Base-by-base conservation (phyloP, 2,797 vertebrate species). In the Xiphorhynchus erythropygius region DNA sequence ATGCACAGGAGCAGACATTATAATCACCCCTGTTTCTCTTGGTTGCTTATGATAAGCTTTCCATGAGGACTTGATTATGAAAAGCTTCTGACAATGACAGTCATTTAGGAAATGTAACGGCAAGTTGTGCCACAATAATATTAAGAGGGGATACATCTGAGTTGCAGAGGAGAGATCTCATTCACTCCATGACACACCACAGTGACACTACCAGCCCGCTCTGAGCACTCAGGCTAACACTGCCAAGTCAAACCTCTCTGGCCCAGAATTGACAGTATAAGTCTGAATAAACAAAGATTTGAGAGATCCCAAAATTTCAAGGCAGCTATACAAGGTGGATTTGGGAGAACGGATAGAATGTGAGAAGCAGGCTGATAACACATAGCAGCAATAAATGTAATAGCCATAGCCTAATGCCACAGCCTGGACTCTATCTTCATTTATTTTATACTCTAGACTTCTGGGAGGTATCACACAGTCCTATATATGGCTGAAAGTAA, bases 381-480 rank as follows among this genome's bases (percentile, higher is more conserved):
- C 22, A 1, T 5, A 91, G 65, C 15, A 78, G 57, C 67, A 95
- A 49, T 87, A 83, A 96, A 93, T 49, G 13, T 25, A 86, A 96
- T 44, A 74, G 57, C 44, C 25, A 60, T 4, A 88, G 64, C 67
- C 49, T 68, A 89, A 84, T 55, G 84, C n/a, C 28, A 39, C 53
- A 93, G 53, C 18, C 64, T 53, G 83, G 87, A 60, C 44, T 90
- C 52, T 46, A 84, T 89, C 89, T 96, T 87, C 75, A 87, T 90
- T 91, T 90, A 62, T 93, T 84, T 89, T 79, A 81, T 59, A 28
- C 55, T 96, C 55, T 55, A 65, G 59, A 62, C 78, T 96, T 97
- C 94, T 96, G 94, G 96, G 94, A 95, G 93, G 93, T 94, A 95
- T 95, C 95, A 93, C 76, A 84, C 49, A 77, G 52, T 41, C 71